These are phyloP conservation scores for Drosophila conformis DNA, from an alignment of 2,888 invertebrate genomes.

Conservation along the genomic window DNA sequence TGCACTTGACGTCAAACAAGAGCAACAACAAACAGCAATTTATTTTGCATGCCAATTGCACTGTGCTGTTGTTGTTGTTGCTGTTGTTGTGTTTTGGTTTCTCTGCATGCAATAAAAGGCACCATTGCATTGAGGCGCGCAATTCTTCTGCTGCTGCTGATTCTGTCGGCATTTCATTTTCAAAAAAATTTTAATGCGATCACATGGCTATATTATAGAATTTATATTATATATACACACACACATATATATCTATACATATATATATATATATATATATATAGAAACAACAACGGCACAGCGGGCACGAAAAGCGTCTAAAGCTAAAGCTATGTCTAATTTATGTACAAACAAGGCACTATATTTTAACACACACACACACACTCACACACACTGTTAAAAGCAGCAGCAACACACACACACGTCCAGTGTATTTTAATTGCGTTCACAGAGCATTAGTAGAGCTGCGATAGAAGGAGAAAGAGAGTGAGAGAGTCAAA, in stretches of 20 bases:
- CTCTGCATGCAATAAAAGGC: constrained; percentile 41
- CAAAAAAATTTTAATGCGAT: constrained; percentile 35
- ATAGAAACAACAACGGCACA: constrained; percentile 60
- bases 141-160: constrained; percentile 17
- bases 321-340: constrained; percentile 71
- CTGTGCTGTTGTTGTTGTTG: constrained; percentile 14
- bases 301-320: constrained; percentile 51
- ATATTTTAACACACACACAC: constrained; percentile 63
- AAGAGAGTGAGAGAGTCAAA: constrained; percentile 1
- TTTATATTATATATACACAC: constrained; percentile 30
- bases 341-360: constrained; percentile 77
- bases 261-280: constrained; percentile 33
- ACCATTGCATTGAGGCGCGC: constrained; percentile 40
- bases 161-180: constrained; percentile 47
- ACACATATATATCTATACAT: constrained; percentile 12
- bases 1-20: constrained; percentile 58
- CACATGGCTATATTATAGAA: constrained; percentile 60
- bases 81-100: background rate
- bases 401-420: constrained; percentile 20
- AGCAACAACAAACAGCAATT: constrained; percentile 24
- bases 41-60: constrained; percentile 46
- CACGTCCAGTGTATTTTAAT: constrained; percentile 65
- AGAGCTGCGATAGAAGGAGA: constrained; percentile 23
- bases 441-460: constrained; percentile 64
- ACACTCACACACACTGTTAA: constrained; percentile 31